These are phyloP conservation scores for Stramonita haemastoma DNA, from an alignment of 2,888 invertebrate species.

Conservation along the genomic window DNA sequence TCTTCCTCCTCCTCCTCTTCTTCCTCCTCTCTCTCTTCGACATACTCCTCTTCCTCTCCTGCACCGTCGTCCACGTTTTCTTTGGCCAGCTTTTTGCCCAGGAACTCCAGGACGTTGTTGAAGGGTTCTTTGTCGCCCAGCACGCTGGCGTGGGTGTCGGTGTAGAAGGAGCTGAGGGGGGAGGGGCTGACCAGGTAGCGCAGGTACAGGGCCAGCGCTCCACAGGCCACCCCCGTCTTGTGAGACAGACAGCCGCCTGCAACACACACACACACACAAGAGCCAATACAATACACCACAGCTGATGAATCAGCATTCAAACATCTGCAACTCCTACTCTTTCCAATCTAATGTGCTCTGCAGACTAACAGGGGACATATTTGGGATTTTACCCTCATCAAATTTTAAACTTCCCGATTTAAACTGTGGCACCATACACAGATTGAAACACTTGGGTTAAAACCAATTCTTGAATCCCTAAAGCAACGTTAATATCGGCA, in stretches of 20 bases:
- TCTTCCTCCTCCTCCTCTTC: neutral
- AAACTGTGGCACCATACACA: too few species aligned
- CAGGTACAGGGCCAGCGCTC: conserved; percentile 72
- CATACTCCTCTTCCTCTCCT: conserved; percentile 50
- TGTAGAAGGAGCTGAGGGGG: neutral
- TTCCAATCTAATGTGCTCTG: too few species aligned
- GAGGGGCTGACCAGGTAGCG: conserved; percentile 67
- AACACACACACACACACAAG: neutral
- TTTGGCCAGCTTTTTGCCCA: conserved; percentile 1
- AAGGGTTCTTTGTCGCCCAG: conserved; percentile 48
- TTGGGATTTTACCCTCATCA: too few species aligned
- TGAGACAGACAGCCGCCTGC: conserved; percentile 74
- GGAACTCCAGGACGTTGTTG: conserved; percentile 34
- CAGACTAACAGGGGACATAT: too few species aligned
- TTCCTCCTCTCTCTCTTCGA: conserved; percentile 27
- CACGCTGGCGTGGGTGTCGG: conserved; percentile 39
- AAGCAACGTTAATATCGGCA: too few species aligned
- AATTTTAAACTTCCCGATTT: too few species aligned
- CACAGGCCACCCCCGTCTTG: conserved; percentile 74
- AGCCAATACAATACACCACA: too few species aligned
- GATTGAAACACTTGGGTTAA: too few species aligned
- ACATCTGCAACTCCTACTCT: too few species aligned
- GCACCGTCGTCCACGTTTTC: conserved; percentile 23
- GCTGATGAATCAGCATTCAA: too few species aligned
- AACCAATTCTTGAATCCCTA: too few species aligned